Evolutionary conservation across 2,797 vertebrate species (phyloP), one percentile per base, ranked within the genome.

Genomic region (Falco rusticolus): DNA sequence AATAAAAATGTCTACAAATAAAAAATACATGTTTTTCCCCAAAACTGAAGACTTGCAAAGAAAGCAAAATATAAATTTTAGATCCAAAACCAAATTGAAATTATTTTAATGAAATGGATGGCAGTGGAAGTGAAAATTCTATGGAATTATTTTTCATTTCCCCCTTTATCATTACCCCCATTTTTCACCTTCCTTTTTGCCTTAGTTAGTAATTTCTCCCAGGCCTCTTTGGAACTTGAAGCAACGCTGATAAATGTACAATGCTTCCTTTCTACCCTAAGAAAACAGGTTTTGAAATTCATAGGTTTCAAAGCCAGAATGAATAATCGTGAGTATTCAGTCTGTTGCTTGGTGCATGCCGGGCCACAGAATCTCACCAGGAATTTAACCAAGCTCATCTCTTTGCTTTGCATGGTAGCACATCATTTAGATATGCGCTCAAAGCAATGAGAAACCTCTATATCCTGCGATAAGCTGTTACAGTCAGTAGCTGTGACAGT

Each of bases 331-430:
- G 13, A 87, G 41, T 28, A 48, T 92, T 87, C 74, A 77, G 13
- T 56, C 77, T 82, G 45, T 43, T 86, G 28, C 68, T 79, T 79
- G 53, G 48, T 87, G 84, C 51, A 90, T 89, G 57, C 69, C 2
- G 0, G 41, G 88, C 50, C 84, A 83, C 81, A 54, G 2, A 87
- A 51, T 45, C 71, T 85, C 75, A 74, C 87, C 57, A 74, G 64
- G 68, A 90, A 69, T 71, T 90, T 75, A 89, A 75, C 81, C 88
- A 94, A 88, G 86, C 88, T 89, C 75, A 56, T 87, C 68, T 75
- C 75, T 87, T 57, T 2, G 33, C 60, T 92, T 90, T 94, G 78
- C 75, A 37, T 64, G 64, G 86, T 59, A 77, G 89, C 84, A 82
- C 78, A 89, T 63, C 9, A 0, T 72, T 92, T 66, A 87, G 77